Evolutionary conservation across 2,797 vertebrate species (phyloP).

Genomic region (Lepus townsendii): DNA sequence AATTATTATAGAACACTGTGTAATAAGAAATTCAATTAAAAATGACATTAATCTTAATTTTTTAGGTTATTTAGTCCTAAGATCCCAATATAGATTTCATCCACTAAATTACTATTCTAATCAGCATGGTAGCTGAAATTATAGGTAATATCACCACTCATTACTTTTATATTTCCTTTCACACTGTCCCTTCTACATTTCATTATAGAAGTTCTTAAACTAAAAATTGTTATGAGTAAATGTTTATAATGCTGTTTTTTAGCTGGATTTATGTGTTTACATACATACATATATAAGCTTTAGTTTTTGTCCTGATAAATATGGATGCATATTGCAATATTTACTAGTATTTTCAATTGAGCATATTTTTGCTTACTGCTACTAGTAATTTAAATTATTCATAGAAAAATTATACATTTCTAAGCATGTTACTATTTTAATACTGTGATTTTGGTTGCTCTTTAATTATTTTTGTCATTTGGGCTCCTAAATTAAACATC

Average conservation of each 20-base stretch:
- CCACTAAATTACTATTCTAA: conserved; percentile 64
- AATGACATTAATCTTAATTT: conserved; percentile 45
- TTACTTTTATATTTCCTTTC: conserved; percentile 61
- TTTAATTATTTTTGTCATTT: conserved; percentile 41
- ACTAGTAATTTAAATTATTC: conserved; percentile 62
- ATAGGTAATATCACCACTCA: conserved; percentile 16
- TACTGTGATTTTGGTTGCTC: conserved; percentile 40
- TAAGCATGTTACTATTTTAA: conserved; percentile 54
- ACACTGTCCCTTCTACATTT: conserved; percentile 9
- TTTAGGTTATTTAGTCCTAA: conserved; percentile 47
- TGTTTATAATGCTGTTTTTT: conserved; percentile 54
- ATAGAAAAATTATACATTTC: conserved; percentile 10
- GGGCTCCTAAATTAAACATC: conserved; percentile 45
- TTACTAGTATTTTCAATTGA: conserved; percentile 65
- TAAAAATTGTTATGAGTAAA: conserved; percentile 54
- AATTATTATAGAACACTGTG: conserved; percentile 8
- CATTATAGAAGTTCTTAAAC: conserved; percentile 55
- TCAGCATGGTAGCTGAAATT: conserved; percentile 19
- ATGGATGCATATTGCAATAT: conserved; percentile 11
- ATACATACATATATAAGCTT: not conserved
- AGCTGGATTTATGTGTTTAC: conserved; percentile 18
- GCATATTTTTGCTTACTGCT: conserved; percentile 49
- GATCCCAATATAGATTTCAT: conserved; percentile 34
- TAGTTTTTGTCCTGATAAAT: conserved; percentile 64
- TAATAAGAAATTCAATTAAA: conserved; percentile 46